Evolutionary conservation across 2,113 vertebrate species (phyloP), one percentile per base, ranked within the genome.

Genomic region (Picathartes gymnocephalus): DNA sequence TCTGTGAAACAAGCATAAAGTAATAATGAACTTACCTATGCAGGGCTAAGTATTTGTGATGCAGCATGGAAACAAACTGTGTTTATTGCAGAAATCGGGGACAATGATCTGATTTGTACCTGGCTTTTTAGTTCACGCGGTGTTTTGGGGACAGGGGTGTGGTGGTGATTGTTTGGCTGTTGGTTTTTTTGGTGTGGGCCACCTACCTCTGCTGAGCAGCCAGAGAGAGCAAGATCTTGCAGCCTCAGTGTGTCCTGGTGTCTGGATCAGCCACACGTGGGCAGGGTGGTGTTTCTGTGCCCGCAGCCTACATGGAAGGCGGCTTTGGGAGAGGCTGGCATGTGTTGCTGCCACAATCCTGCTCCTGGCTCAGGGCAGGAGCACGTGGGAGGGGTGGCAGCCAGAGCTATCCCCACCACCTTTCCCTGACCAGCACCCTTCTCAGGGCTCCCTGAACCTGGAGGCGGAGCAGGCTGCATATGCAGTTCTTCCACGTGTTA

Each of bases 1-100:
- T 71, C n/a, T 78, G 39, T 85, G 82, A 90, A 93, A 86, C 31
- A 31, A 60, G 40, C 40, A 68, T 86, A 33, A 88, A 83, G 87
- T 51, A 69, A 31, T 80, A 69, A 86, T 72, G 44, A 77, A 45
- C 9, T 39, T 54, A 51, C 50, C 27, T 95, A 18, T 25, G 22
- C 69, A 62, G 66, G 61, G 40, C 47, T 77, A 44, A 42, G 9
- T n/a, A 27, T 51, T 87, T 66, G 69, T 69, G 57, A 47, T 7
- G 10, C 81, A 80, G 13, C 33, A 7, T n/a, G 87, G 74, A 80
- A 74, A 66, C 50, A 58, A 87, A n/a, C 20, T 4, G 24, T 37
- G 15, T 88, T 90, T 88, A 37, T 87, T 74, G 37, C 25, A 48
- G 76, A 44, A 62, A 30, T 47, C 0, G 0, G 35, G 40, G 45